Percentiles rank a stretch among this genome's conserved stretches.
phyloP scores from a whole-genome alignment of 2,797 vertebrate species.

The Rousettus madagascariensis region DNA sequence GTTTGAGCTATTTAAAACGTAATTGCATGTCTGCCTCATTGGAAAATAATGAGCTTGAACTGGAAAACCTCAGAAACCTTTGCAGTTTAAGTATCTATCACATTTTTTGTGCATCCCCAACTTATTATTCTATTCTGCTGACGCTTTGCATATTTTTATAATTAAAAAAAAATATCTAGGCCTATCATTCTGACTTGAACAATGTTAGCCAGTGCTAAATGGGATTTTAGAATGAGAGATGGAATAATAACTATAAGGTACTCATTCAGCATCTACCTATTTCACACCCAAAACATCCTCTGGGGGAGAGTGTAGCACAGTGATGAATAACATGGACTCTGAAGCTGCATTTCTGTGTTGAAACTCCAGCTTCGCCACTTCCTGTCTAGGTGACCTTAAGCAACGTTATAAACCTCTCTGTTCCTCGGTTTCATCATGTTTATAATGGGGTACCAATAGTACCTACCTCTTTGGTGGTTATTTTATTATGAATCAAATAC shows the following conservation, averaged over 20 bases:
- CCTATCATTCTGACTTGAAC: background rate
- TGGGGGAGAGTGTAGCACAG: background rate
- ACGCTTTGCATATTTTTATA: background rate
- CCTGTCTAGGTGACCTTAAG: background rate
- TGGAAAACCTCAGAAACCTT: background rate
- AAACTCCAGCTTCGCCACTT: background rate
- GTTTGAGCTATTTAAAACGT: background rate
- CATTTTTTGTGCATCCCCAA: accelerated
- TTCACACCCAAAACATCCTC: background rate
- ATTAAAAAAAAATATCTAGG: background rate
- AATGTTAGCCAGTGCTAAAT: background rate
- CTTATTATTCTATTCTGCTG: background rate
- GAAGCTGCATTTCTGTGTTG: background rate
- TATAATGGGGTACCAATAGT: accelerated
- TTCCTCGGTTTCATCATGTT: background rate
- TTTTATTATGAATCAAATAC: background rate
- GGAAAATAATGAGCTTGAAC: background rate
- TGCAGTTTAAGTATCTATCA: background rate
- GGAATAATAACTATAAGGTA: background rate
- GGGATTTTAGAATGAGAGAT: background rate
- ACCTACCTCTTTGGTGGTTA: background rate
- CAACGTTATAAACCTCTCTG: background rate
- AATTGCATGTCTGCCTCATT: background rate
- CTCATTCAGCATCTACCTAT: background rate
- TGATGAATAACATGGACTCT: background rate